A percentile compares a stretch with the other conserved stretches of the same genome.
phyloP scores from a whole-genome alignment of 2,113 vertebrate species.

The Lampris incognitus region DNA sequence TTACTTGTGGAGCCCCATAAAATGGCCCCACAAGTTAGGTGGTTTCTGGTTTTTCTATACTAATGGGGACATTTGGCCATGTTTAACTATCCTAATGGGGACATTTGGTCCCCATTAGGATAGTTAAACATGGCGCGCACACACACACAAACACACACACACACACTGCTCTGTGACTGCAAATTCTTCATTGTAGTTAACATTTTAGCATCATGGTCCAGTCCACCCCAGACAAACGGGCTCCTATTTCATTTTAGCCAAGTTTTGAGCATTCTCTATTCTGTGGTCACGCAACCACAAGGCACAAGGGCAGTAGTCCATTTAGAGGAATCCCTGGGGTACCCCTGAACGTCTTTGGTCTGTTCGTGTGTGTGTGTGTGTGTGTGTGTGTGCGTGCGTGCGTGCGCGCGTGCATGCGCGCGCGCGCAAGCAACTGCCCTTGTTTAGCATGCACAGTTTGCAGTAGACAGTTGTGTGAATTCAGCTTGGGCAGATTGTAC shows the following conservation, averaged over 20 bases:
- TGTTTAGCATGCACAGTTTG: constrained; percentile 42
- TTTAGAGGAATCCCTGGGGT: constrained; percentile 19
- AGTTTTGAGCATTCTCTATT: constrained; percentile 1
- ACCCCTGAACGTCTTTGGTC: not conserved
- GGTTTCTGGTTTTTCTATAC: too few relatives aligned
- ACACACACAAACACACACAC: not conserved
- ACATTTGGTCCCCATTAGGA: too few relatives aligned
- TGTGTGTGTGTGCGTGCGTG: not conserved
- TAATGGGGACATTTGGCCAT: too few relatives aligned
- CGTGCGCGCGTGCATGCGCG: not conserved
- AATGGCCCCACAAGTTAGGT: too few relatives aligned
- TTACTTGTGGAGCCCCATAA: too few relatives aligned
- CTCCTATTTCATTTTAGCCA: constrained; percentile 15
- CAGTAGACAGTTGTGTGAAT: constrained; percentile 52
- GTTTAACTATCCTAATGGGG: too few relatives aligned
- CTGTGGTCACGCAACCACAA: constrained; percentile 9
- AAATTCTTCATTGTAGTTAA: not conserved
- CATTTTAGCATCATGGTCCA: not conserved
- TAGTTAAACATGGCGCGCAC: too few relatives aligned
- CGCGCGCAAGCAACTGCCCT: constrained; percentile 2
- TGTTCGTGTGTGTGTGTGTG: not conserved
- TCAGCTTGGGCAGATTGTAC: constrained; percentile 51
- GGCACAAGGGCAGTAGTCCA: constrained; percentile 18
- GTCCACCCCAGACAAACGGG: not conserved
- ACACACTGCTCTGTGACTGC: not conserved